These are phyloP conservation scores for Brachyopa scutellaris DNA, from an alignment of 2,888 invertebrate genomes.

Conservation along the genomic window DNA sequence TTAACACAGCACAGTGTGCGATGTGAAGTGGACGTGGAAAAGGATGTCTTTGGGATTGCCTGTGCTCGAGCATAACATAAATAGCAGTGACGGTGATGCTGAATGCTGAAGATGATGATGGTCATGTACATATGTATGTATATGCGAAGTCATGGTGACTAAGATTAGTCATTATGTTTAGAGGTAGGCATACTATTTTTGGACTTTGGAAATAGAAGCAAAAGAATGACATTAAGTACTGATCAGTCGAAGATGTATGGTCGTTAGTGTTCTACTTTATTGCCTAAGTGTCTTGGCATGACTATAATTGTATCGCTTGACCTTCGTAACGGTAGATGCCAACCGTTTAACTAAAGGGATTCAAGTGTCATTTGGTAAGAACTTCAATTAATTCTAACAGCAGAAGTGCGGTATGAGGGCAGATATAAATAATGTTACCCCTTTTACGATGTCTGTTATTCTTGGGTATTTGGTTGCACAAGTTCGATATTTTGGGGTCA, in stretches of 20 bases:
- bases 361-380: too few relatives aligned
- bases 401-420: too few relatives aligned
- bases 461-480: too few relatives aligned
- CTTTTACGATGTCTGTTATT: too few relatives aligned
- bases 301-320: too few relatives aligned
- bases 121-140: constrained; percentile 24
- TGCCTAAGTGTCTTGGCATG: too few relatives aligned
- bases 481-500: too few relatives aligned
- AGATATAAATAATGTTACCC: too few relatives aligned
- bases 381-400: too few relatives aligned
- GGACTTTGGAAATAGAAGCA: background rate
- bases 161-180: constrained; percentile 27
- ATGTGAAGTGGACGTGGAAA: constrained; percentile 44
- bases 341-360: too few relatives aligned
- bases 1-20: constrained; percentile 25
- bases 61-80: constrained; percentile 31
- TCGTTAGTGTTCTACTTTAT: background rate
- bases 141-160: constrained; percentile 19
- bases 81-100: constrained; percentile 21
- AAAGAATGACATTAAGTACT: background rate
- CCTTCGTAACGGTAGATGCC: too few relatives aligned
- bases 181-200: constrained; percentile 22
- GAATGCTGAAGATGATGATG: constrained; percentile 16
- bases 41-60: constrained; percentile 39
- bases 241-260: background rate